Evolutionary conservation across 2,113 vertebrate species (phyloP), one percentile per base, ranked within the genome.

Genomic region (Cnemophilus loriae): DNA sequence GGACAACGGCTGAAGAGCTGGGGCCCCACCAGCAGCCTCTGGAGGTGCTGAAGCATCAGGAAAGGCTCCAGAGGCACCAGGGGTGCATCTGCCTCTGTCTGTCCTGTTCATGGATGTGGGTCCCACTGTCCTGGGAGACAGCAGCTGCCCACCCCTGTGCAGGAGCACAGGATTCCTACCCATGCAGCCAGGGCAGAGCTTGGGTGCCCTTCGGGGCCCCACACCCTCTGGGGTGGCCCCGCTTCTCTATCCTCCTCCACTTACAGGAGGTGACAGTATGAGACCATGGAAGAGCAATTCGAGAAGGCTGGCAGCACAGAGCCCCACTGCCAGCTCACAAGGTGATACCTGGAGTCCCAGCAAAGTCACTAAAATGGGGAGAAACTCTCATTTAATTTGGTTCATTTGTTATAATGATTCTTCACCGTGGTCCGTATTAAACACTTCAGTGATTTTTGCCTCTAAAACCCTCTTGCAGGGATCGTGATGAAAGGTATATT

Each of bases 401-500:
- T 94, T 97, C 96, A 90, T 96, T 96, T 85, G 86, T 71, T 71
- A 46, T 83, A 92, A 92, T 85, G 91, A 76, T 86, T 84, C 81
- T 84, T 90, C 90, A 90, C 84, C 94, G 71, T 50, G 80, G 94
- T 86, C 92, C 95, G 84, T 89, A 94, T 97, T 94, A 83, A 96
- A 97, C 89, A 96, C 89, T 95, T 96, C 91, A 96, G 94, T 85
- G 94, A 97, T 95, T 96, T 93, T 97, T 97, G 92, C 97, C 97
- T 97, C 95, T 97, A 94, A 97, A 95, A 97, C 97, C 97, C 97
- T 97, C 95, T 97, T 94, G 92, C 94, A 94, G 93, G 96, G 95
- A 98, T 97, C 27, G 98, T 98, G 98, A 98, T 99, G 98, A 99
- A 99, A 99, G 98, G 97, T 98, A 98, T 98, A 99, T 99, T 99